Base-by-base conservation (phyloP, 2,888 invertebrate genomes). In the Meandrusa payeni region DNA sequence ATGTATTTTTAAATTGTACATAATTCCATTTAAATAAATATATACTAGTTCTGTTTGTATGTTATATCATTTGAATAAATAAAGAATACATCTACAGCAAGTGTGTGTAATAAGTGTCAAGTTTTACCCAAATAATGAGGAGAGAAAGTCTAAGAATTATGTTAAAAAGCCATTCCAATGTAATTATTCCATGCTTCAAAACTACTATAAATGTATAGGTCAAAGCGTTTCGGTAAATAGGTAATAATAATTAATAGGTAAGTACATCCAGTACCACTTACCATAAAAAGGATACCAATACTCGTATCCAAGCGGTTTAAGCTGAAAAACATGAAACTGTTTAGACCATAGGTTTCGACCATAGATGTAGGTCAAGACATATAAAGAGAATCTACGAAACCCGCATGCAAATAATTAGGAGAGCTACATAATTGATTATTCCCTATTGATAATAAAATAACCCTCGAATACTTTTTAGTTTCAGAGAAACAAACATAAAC, bases 321-420 rank as follows among this genome's bases (percentile, higher is more conserved):
- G 79, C 87, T 87, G 87, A 87, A 87, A 87, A 87, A 83, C 79
- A 87, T 79, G 48, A 83, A 82, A 80, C 55, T 65, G 58, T 77
- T 80, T 81, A 76, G 76, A 78, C 80, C 74, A 54, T 42, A 44
- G 43, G 47, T 53, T 49, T n/a, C n/a, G n/a, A n/a, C n/a, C n/a
- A n/a, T n/a, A n/a, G n/a, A n/a, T n/a, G 41, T 51, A 52, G 57
- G 59, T 58, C 55, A 58, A 45, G 27, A 41, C 29, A 29, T 34
- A 51, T 47, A 49, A 46, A 47, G 39, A 36, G 29, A 42, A 52
- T 52, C 52, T 37, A 46, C 46, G 40, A 42, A 50, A 51, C 52
- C 52, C 54, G 47, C 59, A 61, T 58, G 60, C 60, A 52, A 27
- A 34, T 23, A 29, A 29, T 50, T 29, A 42, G 34, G 5, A 42